phyloP scores from a whole-genome alignment of 2,797 vertebrate species.

The Thaleichthys pacificus region DNA sequence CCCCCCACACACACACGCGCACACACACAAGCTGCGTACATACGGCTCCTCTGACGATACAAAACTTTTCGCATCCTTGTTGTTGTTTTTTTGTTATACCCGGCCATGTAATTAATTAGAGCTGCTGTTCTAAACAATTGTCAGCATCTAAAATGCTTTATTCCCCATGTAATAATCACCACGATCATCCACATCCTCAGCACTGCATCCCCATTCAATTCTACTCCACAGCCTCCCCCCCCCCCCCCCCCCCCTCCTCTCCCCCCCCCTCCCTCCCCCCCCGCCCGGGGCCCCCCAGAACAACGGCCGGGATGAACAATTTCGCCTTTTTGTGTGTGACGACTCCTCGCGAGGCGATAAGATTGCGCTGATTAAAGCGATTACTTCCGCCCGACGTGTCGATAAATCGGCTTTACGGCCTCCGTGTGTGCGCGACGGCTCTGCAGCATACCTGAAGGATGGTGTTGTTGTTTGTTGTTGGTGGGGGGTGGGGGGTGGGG shows the following conservation, averaged over 20 bases:
- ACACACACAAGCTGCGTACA: too few species aligned
- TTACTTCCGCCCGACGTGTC: constrained; percentile 56
- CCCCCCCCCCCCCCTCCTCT: constrained; percentile 24
- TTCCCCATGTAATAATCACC: constrained; percentile 48
- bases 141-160: constrained; percentile 52
- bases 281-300: not conserved
- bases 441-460: constrained; percentile 29
- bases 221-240: constrained; percentile 32
- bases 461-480: constrained; percentile 30
- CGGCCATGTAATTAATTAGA: constrained; percentile 49
- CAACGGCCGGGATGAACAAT: constrained; percentile 48
- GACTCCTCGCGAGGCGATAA: constrained; percentile 51
- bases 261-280: not conserved
- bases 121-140: constrained; percentile 55
- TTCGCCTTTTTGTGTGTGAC: constrained; percentile 34
- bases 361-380: constrained; percentile 60
- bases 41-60: constrained; percentile 22
- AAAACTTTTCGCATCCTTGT: constrained; percentile 3
- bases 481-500: not conserved
- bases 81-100: not conserved
- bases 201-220: constrained; percentile 46
- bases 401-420: constrained; percentile 53
- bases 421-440: constrained; percentile 15
- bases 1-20: too few species aligned
- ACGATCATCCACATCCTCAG: constrained; percentile 39